Base-by-base conservation (phyloP, 2,888 invertebrate species). In the Flexamia atlantica region DNA sequence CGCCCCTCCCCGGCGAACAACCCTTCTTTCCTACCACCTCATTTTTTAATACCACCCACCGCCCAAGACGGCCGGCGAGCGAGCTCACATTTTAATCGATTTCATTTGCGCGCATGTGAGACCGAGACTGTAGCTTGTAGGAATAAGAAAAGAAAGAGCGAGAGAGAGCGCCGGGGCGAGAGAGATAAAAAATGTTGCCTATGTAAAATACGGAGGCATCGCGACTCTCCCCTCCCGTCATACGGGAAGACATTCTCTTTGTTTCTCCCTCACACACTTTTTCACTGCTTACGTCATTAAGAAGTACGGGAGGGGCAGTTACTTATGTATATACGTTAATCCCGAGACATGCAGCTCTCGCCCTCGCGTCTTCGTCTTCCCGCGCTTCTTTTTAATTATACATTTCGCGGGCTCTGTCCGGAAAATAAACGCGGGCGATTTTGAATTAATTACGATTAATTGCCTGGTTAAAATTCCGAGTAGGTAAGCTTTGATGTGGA, bases 81-180 rank as follows among this genome's bases (percentile, higher is more conserved):
- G 68, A 85, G 86, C 88, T 92, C 92, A 92, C 92, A 92, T 92
- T 93, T 93, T 93, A 93, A 93, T 93, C 93, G 93, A 93, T 93
- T 93, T 92, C 93, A 93, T 93, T 93, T 92, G 92, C 92, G 90
- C 90, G 92, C 92, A 92, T 92, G 92, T 92, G 92, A 92, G 92
- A 89, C 91, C 90, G 92, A 92, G 92, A 89, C 91, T 90, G 92
- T 92, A 90, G 91, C 91, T 90, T 91, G 88, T 88, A 89, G 89
- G 89, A 90, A 89, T 89, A 89, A 88, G 87, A 88, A 88, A 88
- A 88, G 86, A 88, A 86, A 86, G 86, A 86, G 85, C 85, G 87
- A 86, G 87, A 86, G 87, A 87, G 86, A 86, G 86, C 86, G 86
- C 68, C 85, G 87, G 87, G 36, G 88, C 86, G 90, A 90, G 91